Percentiles rank a stretch among this genome's conserved stretches.
phyloP scores from a whole-genome alignment of 2,797 vertebrate genomes.

The Enteromius anoplus region DNA sequence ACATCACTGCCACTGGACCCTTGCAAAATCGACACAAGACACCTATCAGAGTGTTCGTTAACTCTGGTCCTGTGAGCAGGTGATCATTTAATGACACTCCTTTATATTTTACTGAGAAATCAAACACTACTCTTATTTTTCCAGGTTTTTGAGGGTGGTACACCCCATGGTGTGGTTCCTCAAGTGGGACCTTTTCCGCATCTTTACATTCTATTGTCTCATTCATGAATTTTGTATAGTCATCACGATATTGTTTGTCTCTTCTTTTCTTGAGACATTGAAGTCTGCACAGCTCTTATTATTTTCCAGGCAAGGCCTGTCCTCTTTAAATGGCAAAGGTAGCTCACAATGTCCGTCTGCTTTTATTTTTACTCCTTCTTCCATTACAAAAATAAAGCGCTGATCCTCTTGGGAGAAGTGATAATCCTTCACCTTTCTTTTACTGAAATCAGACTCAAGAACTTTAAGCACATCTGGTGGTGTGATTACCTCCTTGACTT shows the following conservation, averaged over 20 bases:
- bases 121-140: slow-evolving; percentile 3
- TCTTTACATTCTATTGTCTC: background rate
- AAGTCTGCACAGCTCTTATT: background rate
- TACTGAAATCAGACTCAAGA: background rate
- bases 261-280: slow-evolving; percentile 4
- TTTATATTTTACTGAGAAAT: background rate
- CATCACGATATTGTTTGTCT: background rate
- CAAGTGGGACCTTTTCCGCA: background rate
- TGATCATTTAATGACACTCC: background rate
- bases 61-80: background rate
- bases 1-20: slow-evolving; percentile 5
- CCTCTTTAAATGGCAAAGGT: background rate
- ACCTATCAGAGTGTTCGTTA: background rate
- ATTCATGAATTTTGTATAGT: background rate
- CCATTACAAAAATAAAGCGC: background rate
- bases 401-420: background rate
- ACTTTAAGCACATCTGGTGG: no score
- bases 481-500: no score
- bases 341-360: background rate
- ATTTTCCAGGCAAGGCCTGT: background rate
- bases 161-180: slow-evolving; percentile 3
- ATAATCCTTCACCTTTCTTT: background rate
- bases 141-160: slow-evolving; percentile 5
- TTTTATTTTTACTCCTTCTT: background rate
- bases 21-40: background rate